Evolutionary conservation across 2,888 invertebrate genomes (phyloP), one percentile per base, ranked within the genome.

Genomic region (Eilema depressum): DNA sequence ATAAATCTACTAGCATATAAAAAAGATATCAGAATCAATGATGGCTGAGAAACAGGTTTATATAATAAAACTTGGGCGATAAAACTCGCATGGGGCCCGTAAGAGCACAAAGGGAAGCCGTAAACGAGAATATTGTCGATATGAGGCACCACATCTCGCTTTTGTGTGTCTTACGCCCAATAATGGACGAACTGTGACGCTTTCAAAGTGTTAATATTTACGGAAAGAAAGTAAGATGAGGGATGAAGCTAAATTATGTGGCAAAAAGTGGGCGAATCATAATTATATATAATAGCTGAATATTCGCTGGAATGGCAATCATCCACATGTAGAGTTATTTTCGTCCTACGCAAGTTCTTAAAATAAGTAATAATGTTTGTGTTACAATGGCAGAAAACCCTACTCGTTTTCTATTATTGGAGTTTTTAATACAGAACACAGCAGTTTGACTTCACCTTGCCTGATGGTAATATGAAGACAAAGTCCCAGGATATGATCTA

Each of bases 21-120:
- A 78, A 80, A 80, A 73, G 41, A 60, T 67, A 76, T 86, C 81
- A 78, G 75, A 88, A 87, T 87, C 88, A 88, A 86, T 88, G 85
- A 83, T 81, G 73, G 75, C 82, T 68, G 73, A 83, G 72, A 86
- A 89, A 86, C 86, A 86, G 86, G 86, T 86, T 88, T 78, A 78
- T 76, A 85, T 87, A 84, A 84, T 86, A 86, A 86, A 90, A 91
- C 77, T 90, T 89, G 75, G 78, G 71, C 82, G 82, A 90, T 90
- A 89, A 90, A 90, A 87, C 82, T 84, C 81, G 79, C 77, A 83
- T 83, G 78, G 73, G 80, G 66, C 76, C 82, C 84, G 82, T 85
- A 84, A 85, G 84, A 83, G 76, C 72, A 79, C 79, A 85, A 83
- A 71, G 76, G 79, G 71, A 77, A 74, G 79, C 73, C 73, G 80